These are phyloP conservation scores for Macroglossus sobrinus DNA, from an alignment of 2,113 vertebrate genomes.

Conservation along the genomic window DNA sequence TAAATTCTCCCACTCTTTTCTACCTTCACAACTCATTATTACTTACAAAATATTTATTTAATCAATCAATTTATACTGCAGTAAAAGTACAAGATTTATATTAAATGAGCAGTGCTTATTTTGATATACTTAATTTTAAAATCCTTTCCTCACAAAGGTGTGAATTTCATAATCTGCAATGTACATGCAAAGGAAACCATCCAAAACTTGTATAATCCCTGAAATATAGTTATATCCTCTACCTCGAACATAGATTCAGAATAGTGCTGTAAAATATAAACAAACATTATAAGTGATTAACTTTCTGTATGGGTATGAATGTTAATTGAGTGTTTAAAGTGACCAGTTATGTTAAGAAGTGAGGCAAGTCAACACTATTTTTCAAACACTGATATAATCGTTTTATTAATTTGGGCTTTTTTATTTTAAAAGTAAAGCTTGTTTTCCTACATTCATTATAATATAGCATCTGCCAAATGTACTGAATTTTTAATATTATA, in stretches of 20 bases:
- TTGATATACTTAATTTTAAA: neutral
- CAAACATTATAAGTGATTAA: neutral
- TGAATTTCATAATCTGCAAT: neutral
- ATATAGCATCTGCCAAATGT: neutral
- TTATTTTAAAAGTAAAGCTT: neutral
- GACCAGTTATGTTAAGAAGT: neutral
- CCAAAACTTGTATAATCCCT: neutral
- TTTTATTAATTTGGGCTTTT: neutral
- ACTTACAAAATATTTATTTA: conserved; percentile 16
- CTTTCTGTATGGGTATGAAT: neutral
- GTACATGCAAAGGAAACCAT: neutral
- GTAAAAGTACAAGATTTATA: neutral
- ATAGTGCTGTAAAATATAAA: neutral
- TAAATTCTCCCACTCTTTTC: neutral
- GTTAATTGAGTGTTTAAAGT: neutral
- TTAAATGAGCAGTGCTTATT: neutral
- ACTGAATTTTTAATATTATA: neutral
- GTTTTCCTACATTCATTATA: neutral
- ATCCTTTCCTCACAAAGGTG: neutral
- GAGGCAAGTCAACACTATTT: neutral
- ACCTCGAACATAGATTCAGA: neutral
- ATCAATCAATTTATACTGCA: neutral
- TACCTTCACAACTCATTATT: neutral
- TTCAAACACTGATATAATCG: neutral
- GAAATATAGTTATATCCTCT: neutral